Evolutionary conservation across 2,888 invertebrate genomes (phyloP).

Genomic region (Caenorhabditis plicata): DNA sequence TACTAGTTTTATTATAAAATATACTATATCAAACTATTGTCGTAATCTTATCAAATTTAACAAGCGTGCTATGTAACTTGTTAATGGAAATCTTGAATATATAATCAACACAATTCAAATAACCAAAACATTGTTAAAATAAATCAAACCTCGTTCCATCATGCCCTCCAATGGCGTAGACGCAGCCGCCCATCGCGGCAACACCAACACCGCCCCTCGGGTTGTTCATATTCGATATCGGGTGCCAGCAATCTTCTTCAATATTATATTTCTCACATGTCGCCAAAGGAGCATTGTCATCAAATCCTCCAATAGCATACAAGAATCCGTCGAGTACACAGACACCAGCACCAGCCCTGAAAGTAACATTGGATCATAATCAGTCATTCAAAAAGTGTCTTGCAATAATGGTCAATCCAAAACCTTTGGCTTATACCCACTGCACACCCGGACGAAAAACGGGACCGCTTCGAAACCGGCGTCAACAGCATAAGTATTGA

Average conservation of each 20-base stretch:
- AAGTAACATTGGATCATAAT: no score
- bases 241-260: conserved; percentile 65
- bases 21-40: no score
- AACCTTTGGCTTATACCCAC: no score
- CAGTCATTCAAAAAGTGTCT: neutral
- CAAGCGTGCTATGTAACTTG: no score
- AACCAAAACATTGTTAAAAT: neutral
- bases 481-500: no score
- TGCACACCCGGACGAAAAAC: no score
- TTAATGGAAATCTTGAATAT: no score
- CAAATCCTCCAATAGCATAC: conserved; percentile 68
- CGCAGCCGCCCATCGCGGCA: conserved; percentile 64
- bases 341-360: conserved; percentile 69
- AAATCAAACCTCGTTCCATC: conserved; percentile 50
- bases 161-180: conserved; percentile 67
- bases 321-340: conserved; percentile 68
- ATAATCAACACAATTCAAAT: neutral
- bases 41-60: no score
- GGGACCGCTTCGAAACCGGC: no score
- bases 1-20: no score
- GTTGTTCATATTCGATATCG: conserved; percentile 53
- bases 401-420: neutral
- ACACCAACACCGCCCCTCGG: conserved; percentile 65
- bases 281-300: conserved; percentile 69
- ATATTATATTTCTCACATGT: conserved; percentile 67